Evolutionary conservation across 2,888 invertebrate species (phyloP).

Genomic region (Rotaria macrura): DNA sequence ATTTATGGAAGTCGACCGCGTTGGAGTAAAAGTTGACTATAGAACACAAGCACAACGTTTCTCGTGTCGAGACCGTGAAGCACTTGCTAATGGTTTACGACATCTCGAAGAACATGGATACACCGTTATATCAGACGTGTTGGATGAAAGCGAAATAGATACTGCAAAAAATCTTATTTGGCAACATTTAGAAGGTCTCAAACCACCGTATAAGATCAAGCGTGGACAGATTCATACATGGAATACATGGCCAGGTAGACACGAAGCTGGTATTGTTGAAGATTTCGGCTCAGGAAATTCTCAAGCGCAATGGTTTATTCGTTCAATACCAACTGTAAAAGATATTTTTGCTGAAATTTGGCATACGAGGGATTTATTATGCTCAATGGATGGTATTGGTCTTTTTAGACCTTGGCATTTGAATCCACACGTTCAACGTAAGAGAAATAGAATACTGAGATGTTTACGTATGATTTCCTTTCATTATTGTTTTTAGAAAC

Average conservation of each 20-base stretch:
- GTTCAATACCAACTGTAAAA: not conserved
- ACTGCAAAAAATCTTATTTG: not conserved
- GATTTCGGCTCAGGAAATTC: conserved; percentile 5
- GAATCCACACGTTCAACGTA: conserved; percentile 3
- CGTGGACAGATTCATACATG: conserved; percentile 8
- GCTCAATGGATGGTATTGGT: conserved; percentile 22
- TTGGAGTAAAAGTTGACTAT: not conserved
- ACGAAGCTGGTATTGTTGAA: conserved; percentile 17
- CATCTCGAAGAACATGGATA: not conserved
- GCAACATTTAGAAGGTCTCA: conserved; percentile 10
- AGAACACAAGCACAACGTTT: not conserved
- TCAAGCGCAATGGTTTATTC: conserved; percentile 15
- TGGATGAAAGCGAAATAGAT: not conserved
- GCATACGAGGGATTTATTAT: conserved; percentile 1
- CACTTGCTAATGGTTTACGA: not conserved
- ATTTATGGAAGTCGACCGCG: not conserved
- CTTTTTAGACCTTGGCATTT: conserved; percentile 6
- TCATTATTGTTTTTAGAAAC: not conserved
- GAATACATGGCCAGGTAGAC: conserved; percentile 10
- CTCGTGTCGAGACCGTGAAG: not conserved
- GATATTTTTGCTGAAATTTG: not conserved
- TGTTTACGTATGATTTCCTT: no score
- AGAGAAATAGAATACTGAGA: no score
- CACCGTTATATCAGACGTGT: conserved; percentile 7
- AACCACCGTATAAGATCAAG: not conserved